Percentiles rank a stretch among this genome's conserved stretches.
phyloP scores from a whole-genome alignment of 1,140 invertebrate genomes.

The Drosophila lacertosa region DNA sequence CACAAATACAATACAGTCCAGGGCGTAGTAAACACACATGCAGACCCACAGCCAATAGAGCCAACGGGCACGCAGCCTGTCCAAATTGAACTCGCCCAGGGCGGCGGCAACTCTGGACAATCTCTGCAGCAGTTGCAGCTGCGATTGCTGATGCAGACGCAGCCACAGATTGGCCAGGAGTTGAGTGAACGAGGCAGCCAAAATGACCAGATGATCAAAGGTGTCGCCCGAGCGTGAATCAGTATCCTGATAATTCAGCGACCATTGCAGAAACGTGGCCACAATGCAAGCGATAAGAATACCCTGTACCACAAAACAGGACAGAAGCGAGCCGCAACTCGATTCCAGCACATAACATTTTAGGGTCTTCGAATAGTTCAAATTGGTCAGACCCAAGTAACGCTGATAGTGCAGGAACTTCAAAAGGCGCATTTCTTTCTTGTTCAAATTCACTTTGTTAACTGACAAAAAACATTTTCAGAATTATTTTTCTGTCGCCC shows the following conservation, averaged over 20 bases:
- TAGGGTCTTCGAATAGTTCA: conserved; percentile 14
- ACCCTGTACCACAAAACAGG: conserved; percentile 2
- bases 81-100: background rate
- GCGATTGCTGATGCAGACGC: conserved; percentile 29
- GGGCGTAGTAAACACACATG: background rate
- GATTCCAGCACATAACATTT: conserved; percentile 17
- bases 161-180: conserved; percentile 54
- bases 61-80: background rate
- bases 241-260: conserved; percentile 41
- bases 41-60: conserved; percentile 15
- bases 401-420: conserved; percentile 52
- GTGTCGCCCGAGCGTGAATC: conserved; percentile 23
- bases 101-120: conserved; percentile 7
- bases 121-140: conserved; percentile 25
- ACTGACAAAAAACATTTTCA: background rate
- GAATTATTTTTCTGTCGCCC: no score
- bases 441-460: conserved; percentile 3
- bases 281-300: conserved; percentile 11
- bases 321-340: conserved; percentile 18
- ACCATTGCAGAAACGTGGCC: conserved; percentile 9
- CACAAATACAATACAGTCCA: conserved; percentile 1
- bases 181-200: conserved; percentile 30
- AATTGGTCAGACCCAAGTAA: conserved; percentile 43
- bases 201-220: conserved; percentile 50
- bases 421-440: conserved; percentile 26